Conservation (phyloP, 2,797 vertebrate species). For the Parambassis ranga region DNA sequence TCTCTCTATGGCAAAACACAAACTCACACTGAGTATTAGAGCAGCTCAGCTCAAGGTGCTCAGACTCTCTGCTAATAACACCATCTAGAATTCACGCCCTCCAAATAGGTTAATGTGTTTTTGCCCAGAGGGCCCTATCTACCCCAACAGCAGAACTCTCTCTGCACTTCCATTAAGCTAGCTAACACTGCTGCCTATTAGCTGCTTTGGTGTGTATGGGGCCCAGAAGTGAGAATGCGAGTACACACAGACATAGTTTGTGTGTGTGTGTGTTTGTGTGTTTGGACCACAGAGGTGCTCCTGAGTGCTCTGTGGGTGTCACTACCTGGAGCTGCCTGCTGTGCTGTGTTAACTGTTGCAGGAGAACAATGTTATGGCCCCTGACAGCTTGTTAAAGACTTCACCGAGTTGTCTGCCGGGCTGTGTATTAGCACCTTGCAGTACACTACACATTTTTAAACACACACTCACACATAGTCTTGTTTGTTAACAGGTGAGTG, state of each 20-base stretch:
- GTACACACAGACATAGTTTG: slow-evolving; percentile 13
- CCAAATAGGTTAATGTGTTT: slow-evolving; percentile 85
- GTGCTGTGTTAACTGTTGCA: slow-evolving; percentile 63
- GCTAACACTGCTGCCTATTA: slow-evolving; percentile 75
- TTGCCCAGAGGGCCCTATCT: slow-evolving; percentile 79
- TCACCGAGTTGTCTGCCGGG: slow-evolving; percentile 49
- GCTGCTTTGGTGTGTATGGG: slow-evolving; percentile 43
- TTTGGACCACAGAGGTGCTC: slow-evolving; percentile 17
- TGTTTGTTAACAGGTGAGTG: slow-evolving; percentile 4
- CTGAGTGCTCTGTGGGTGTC: slow-evolving; percentile 51
- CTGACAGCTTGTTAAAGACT: slow-evolving; percentile 80
- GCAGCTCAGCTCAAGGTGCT: slow-evolving; percentile 66
- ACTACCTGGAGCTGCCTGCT: slow-evolving; percentile 63
- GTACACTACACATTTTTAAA: slow-evolving; percentile 25
- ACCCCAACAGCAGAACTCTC: slow-evolving; percentile 75
- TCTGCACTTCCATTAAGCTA: slow-evolving; percentile 79
- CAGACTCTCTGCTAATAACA: slow-evolving; percentile 79
- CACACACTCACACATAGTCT: background rate
- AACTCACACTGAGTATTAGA: slow-evolving; percentile 47
- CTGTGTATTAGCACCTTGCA: slow-evolving; percentile 42
- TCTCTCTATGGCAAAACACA: slow-evolving; percentile 28
- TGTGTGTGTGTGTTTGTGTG: slow-evolving; percentile 17
- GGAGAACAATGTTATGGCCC: slow-evolving; percentile 68
- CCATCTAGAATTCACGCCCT: slow-evolving; percentile 81
- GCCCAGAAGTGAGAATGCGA: slow-evolving; percentile 52